Evolutionary conservation across 2,113 vertebrate genomes (phyloP), one percentile per base, ranked within the genome.

Genomic region (Centropus unirufus): DNA sequence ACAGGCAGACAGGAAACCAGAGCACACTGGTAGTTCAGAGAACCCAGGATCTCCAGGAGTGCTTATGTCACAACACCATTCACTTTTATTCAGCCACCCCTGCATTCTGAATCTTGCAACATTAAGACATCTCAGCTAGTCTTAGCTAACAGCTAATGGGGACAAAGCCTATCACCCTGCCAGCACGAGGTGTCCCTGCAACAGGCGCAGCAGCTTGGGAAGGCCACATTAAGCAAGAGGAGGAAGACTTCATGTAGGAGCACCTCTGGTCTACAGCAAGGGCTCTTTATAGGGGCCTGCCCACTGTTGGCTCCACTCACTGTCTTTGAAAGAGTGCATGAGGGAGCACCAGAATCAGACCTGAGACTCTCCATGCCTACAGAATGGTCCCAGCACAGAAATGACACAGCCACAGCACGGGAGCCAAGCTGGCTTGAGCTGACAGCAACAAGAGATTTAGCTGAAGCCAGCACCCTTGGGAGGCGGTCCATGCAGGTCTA

Each of bases 391-490:
- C 42, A 66, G 54, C 46, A 57, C 13, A 14, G 47, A 51, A 81
- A 7, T 34, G 47, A 21, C 32, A n/a, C 1, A 0, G 16, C 46
- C 18, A 30, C 5, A 4, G 62, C 22, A 51, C 0, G 0, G 26
- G 34, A 84, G 14, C 16, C 26, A 89, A 40, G 29, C 27, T 51
- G 52, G 27, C 32, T 67, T 72, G 12, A 72, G 26, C 58, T 76
- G 69, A 66, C 40, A 84, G 63, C 14, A 30, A 12, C 1, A 2
- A 77, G 46, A 81, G 7, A 46, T 27, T 10, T 39, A 55, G 34
- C n/a, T 61, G 39, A 26, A 85, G 58, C 36, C 1, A 1, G 18
- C 61, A 39, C 12, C 22, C 30, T 26, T 18, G 13, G 42, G 18
- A 91, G 13, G 10, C 8, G 66, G 21, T 70, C 58, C 29, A 11